Conservation (phyloP, 2,113 vertebrate species). For the Ginglymostoma cirratum region DNA sequence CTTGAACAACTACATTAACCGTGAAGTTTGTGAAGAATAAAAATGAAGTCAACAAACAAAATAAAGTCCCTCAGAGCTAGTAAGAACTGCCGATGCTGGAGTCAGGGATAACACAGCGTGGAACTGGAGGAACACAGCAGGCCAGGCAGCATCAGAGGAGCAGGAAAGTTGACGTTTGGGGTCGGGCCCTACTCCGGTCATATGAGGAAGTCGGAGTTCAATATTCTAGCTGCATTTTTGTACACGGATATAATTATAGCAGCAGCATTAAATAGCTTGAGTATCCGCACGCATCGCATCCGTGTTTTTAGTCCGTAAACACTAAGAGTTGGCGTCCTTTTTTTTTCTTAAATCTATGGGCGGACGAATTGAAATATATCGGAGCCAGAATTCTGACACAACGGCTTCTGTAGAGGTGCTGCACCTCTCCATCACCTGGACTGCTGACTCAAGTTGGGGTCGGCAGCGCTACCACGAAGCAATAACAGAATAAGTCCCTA, state of each 20-base stretch:
- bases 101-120: no score
- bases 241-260: background rate
- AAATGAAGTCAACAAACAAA: background rate
- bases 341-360: background rate
- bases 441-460: background rate
- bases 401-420: background rate
- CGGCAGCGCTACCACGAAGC: background rate
- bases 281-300: background rate
- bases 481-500: background rate
- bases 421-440: background rate
- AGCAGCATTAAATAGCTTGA: background rate
- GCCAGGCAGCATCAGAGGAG: no score
- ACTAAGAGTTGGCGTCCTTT: background rate
- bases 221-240: background rate
- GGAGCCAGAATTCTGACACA: background rate
- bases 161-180: no score
- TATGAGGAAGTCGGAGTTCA: background rate
- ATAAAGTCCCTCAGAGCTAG: background rate
- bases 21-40: background rate
- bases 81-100: no score
- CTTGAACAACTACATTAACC: background rate
- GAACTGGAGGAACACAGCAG: no score
- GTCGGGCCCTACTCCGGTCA: background rate
- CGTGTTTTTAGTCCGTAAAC: background rate
- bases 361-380: background rate